Percentiles rank a stretch among this genome's conserved stretches.
Evolutionary conservation across 1,140 invertebrate genomes (phyloP).

Genomic region (Daktulosphaira vitifoliae): DNA sequence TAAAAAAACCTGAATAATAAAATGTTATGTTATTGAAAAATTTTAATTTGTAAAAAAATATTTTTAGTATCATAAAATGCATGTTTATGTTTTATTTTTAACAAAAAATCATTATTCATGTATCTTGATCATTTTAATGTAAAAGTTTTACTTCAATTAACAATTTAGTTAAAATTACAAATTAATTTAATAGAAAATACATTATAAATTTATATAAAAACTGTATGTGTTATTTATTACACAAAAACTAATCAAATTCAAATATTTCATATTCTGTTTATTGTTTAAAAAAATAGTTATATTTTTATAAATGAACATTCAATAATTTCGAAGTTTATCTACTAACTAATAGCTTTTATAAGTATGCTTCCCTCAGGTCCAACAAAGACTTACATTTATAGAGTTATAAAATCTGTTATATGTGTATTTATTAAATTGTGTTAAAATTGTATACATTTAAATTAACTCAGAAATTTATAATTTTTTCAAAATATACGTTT

Average conservation of each 20-base stretch:
- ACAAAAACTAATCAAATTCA: not conserved
- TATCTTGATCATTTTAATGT: slow-evolving; percentile 6
- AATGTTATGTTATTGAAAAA: slow-evolving; percentile 15
- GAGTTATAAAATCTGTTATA: too few species aligned
- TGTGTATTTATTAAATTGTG: too few species aligned
- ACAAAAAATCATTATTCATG: not conserved
- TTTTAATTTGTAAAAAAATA: slow-evolving; percentile 30
- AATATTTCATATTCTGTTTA: not conserved
- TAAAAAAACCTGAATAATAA: slow-evolving; percentile 17
- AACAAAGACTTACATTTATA: too few species aligned
- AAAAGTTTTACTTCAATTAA: not conserved
- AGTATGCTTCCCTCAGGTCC: too few species aligned
- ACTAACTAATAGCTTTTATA: too few species aligned
- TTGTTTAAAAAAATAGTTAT: too few species aligned
- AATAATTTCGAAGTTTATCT: too few species aligned
- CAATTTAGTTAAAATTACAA: not conserved
- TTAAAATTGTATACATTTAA: too few species aligned
- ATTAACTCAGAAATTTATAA: too few species aligned
- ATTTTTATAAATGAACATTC: too few species aligned
- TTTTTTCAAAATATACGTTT: too few species aligned
- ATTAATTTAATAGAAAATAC: not conserved
- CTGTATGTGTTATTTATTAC: not conserved
- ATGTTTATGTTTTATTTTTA: too few species aligned
- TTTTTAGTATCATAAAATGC: slow-evolving; percentile 17
- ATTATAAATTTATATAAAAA: not conserved